A percentile compares a stretch with the other conserved stretches of the same genome.
phyloP scores from a whole-genome alignment of 2,888 invertebrate species.

The Xanthia togata region DNA sequence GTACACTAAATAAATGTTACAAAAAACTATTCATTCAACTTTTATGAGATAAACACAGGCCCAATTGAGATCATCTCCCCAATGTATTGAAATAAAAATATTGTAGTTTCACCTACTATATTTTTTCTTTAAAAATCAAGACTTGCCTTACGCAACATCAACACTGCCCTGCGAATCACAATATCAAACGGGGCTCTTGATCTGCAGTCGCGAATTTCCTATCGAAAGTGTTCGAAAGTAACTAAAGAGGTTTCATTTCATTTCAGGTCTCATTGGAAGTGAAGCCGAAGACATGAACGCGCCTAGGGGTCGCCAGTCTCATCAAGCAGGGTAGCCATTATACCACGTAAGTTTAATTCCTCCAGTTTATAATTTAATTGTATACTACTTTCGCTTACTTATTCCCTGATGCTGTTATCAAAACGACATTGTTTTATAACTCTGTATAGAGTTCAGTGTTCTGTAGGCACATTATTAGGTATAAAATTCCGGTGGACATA shows the following conservation, averaged over 20 bases:
- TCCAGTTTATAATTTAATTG: not conserved
- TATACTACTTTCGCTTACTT: not conserved
- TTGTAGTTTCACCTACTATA: too few species aligned
- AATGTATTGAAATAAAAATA: too few species aligned
- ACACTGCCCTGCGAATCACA: not conserved
- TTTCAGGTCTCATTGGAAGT: conserved; percentile 77
- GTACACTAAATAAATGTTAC: too few species aligned
- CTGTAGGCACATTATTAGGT: not conserved
- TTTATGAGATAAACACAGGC: too few species aligned
- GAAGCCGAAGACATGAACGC: conserved; percentile 83
- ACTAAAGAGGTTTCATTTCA: conserved; percentile 46
- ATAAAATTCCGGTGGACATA: conserved; percentile 6
- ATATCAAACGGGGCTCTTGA: not conserved
- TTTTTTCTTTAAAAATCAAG: too few species aligned
- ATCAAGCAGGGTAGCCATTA: conserved; percentile 86
- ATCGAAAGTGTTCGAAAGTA: not conserved
- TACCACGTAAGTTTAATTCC: conserved; percentile 74
- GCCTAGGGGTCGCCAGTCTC: conserved; percentile 81
- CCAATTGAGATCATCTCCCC: too few species aligned
- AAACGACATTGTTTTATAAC: conserved; percentile 5
- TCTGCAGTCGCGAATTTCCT: not conserved
- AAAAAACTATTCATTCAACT: too few species aligned
- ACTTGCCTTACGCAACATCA: not conserved
- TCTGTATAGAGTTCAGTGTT: conserved; percentile 1
- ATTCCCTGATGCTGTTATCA: not conserved